These are phyloP conservation scores for Rhineura floridana DNA, from an alignment of 2,113 vertebrate species.

Conservation along the genomic window DNA sequence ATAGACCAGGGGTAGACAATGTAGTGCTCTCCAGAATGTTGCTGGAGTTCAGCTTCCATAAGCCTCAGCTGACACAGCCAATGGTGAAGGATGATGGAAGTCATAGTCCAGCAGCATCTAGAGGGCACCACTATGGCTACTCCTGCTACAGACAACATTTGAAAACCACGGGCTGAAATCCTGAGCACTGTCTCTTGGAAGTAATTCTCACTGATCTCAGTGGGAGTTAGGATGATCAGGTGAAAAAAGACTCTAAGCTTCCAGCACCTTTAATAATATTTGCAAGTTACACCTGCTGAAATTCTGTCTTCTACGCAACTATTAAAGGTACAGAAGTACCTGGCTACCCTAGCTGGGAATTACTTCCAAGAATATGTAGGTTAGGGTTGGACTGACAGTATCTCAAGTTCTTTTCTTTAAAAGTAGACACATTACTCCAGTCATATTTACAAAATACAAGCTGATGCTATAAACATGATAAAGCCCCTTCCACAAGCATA, in stretches of 20 bases:
- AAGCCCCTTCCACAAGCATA: neutral
- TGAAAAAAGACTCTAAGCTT: too few relatives aligned
- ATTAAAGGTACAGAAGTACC: too few relatives aligned
- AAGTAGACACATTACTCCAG: neutral
- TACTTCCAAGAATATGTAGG: neutral
- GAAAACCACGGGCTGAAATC: neutral
- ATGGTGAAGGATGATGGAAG: too few relatives aligned
- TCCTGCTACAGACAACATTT: neutral
- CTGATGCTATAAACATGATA: neutral
- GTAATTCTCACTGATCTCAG: neutral
- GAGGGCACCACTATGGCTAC: too few relatives aligned
- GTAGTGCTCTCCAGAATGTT: too few relatives aligned
- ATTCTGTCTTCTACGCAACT: too few relatives aligned
- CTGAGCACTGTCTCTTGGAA: neutral
- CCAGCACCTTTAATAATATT: too few relatives aligned
- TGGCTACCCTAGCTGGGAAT: neutral
- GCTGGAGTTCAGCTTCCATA: too few relatives aligned
- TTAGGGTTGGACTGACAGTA: neutral
- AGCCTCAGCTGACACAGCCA: too few relatives aligned
- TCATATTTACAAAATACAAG: neutral
- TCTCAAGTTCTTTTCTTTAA: neutral
- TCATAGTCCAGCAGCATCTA: too few relatives aligned
- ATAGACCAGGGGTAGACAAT: too few relatives aligned
- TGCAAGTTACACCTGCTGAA: too few relatives aligned
- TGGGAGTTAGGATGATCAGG: neutral